A percentile compares a stretch with the other conserved stretches of the same genome.
phyloP scores from a whole-genome alignment of 2,797 vertebrate genomes.

The Oreortyx pictus region DNA sequence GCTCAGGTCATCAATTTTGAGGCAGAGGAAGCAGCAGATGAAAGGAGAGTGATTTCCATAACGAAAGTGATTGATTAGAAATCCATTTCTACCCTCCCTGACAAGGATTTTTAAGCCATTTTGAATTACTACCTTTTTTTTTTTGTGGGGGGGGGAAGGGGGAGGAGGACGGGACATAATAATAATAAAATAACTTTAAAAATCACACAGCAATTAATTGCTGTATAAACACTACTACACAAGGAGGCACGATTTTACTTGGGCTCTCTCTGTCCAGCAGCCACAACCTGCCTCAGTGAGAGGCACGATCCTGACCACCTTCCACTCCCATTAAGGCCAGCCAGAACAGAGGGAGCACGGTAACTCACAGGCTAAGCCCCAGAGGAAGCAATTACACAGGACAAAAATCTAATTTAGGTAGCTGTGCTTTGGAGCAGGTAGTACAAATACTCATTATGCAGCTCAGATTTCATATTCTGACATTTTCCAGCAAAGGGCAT shows the following conservation, averaged over 20 bases:
- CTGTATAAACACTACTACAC: slow-evolving; percentile 40
- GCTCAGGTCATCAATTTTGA: slow-evolving; percentile 60
- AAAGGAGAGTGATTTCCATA: slow-evolving; percentile 33
- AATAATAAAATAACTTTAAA: not conserved
- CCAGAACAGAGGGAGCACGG: not conserved
- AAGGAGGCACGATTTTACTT: slow-evolving; percentile 11
- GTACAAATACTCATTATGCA: not conserved
- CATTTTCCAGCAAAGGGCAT: slow-evolving; percentile 3
- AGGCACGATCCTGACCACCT: not conserved
- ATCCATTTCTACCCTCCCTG: slow-evolving; percentile 39
- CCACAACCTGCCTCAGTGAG: not conserved
- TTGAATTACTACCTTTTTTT: not conserved
- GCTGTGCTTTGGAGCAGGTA: not conserved
- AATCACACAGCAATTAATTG: slow-evolving; percentile 22
- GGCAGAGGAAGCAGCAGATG: slow-evolving; percentile 30
- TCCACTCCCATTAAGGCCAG: not conserved
- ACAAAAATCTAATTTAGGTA: slow-evolving; percentile 10
- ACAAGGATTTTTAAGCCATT: slow-evolving; percentile 21
- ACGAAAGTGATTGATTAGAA: slow-evolving; percentile 49
- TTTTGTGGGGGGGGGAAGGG: not conserved
- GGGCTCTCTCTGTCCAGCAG: not conserved
- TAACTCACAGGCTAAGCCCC: not conserved
- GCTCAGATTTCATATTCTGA: slow-evolving; percentile 32
- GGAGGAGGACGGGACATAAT: too few species aligned
- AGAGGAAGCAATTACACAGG: slow-evolving; percentile 19